Conservation (phyloP, 2,888 invertebrate species). For the Pedicia rivosa region DNA sequence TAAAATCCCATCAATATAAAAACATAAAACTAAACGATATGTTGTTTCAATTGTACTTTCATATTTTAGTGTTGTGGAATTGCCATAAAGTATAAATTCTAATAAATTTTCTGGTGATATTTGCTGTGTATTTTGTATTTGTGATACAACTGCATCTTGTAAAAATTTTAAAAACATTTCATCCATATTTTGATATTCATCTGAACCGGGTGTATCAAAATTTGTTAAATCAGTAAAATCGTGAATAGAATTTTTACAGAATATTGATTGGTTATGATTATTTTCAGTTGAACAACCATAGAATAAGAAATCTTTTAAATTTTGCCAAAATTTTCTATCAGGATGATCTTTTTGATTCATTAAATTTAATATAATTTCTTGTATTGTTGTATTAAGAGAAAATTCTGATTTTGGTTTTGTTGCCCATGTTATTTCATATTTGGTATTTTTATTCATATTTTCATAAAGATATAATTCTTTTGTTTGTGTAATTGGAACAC, state of each 20-base stretch:
- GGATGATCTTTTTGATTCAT: conserved; percentile 2
- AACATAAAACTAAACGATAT: conserved; percentile 13
- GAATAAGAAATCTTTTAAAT: conserved; percentile 11
- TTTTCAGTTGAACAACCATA: conserved; percentile 9
- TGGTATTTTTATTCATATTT: too few relatives aligned
- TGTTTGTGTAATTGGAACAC: too few relatives aligned
- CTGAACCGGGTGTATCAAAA: conserved; percentile 9
- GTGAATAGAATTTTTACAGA: conserved; percentile 5
- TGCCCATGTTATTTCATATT: too few relatives aligned
- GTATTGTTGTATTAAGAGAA: too few relatives aligned
- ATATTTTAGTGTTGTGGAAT: background rate
- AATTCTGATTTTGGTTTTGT: too few relatives aligned
- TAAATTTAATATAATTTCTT: too few relatives aligned
- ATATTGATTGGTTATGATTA: background rate
- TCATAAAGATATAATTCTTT: too few relatives aligned
- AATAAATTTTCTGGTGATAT: conserved; percentile 14
- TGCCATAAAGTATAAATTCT: conserved; percentile 12
- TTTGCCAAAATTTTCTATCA: conserved; percentile 10
- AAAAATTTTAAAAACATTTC: conserved; percentile 10
- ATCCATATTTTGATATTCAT: conserved; percentile 12
- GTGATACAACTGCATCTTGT: background rate
- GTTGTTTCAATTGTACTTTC: conserved; percentile 11
- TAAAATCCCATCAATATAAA: conserved; percentile 11
- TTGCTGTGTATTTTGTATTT: background rate
- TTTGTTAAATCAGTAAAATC: conserved; percentile 6